Evolutionary conservation across 1,140 invertebrate genomes (phyloP), one percentile per base, ranked within the genome.

Genomic region (Drosophila varians): DNA sequence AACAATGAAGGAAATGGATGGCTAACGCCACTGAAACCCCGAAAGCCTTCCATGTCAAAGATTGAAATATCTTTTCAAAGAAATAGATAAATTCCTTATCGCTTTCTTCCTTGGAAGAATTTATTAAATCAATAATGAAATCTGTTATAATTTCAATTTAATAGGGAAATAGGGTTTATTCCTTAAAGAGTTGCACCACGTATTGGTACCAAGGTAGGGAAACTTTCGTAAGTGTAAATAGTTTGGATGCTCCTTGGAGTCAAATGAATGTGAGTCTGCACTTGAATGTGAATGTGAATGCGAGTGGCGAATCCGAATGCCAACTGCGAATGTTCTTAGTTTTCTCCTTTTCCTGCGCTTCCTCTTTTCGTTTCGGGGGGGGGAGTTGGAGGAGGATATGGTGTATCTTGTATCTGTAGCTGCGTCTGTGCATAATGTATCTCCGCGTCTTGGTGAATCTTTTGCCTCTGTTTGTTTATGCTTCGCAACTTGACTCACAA

Each of bases 341-440:
- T 66, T 52, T 66, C 57, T 53, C 34, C 25, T 45, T 51, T 47
- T 53, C 16, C 21, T 34, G 31, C 16, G 19, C 55, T 49, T 65
- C 51, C 46, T 49, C 36, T 61, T 51, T 62, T 68, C 53, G 52
- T 65, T 73, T 61, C 57, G 61, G 69, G 47, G 1, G 26, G 18
- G 25, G 23, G 56, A 62, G 47, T 3, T 19, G 19, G 25, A 62
- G 47, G 12, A 19, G 19, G 25, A 25, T 34, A 23, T 56, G n/a
- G 14, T 31, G 62, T 66, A 66, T 66, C 61, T 68, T 57, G 68
- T 73, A 55, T 73, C 70, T 73, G 54, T 57, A 56, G 51, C 55
- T 57, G 58, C 65, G 80, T 71, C 80, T 84, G 80, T 75, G 75
- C 79, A 86, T 83, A 86, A 83, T 83, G 80, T 83, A 83, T 74